phyloP scores from a whole-genome alignment of 2,888 invertebrate genomes.

The Unio delphinus region DNA sequence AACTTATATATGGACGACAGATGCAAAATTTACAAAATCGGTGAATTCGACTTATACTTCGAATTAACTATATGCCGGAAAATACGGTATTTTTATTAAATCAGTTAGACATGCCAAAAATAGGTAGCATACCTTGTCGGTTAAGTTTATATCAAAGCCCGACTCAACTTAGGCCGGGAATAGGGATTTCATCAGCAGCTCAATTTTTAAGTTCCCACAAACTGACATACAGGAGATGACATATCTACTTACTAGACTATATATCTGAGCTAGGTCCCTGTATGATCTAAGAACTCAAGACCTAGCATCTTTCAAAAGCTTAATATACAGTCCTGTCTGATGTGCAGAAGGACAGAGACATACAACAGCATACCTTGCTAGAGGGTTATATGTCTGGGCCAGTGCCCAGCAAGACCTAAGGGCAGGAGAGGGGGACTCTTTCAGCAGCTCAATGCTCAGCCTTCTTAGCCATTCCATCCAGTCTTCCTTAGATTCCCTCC shows the following conservation, averaged over 20 bases:
- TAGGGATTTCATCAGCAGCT: slow-evolving; percentile 93
- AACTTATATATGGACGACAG: no score
- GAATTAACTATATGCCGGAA: no score
- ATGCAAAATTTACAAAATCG: no score
- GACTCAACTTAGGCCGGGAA: slow-evolving; percentile 92
- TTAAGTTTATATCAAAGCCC: slow-evolving; percentile 66
- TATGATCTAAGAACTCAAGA: slow-evolving; percentile 95
- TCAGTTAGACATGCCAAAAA: background rate
- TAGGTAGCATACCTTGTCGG: slow-evolving; percentile 1
- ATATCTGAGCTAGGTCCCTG: slow-evolving; percentile 82
- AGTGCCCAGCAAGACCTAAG: slow-evolving; percentile 87
- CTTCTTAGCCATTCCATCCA: slow-evolving; percentile 98
- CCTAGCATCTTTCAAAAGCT: slow-evolving; percentile 91
- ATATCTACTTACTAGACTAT: slow-evolving; percentile 86
- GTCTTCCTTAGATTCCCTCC: slow-evolving; percentile 96
- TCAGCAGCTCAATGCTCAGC: slow-evolving; percentile 91
- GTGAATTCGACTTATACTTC: no score
- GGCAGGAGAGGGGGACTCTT: slow-evolving; percentile 96
- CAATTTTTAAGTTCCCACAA: slow-evolving; percentile 86
- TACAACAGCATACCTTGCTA: slow-evolving; percentile 77
- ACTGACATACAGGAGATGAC: background rate
- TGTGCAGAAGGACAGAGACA: slow-evolving; percentile 2
- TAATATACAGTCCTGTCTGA: slow-evolving; percentile 90
- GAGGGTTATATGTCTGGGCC: slow-evolving; percentile 90
- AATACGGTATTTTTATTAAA: no score